Evolutionary conservation across 2,888 invertebrate genomes (phyloP), one percentile per base, ranked within the genome.

Genomic region (Salpingus planirostris): DNA sequence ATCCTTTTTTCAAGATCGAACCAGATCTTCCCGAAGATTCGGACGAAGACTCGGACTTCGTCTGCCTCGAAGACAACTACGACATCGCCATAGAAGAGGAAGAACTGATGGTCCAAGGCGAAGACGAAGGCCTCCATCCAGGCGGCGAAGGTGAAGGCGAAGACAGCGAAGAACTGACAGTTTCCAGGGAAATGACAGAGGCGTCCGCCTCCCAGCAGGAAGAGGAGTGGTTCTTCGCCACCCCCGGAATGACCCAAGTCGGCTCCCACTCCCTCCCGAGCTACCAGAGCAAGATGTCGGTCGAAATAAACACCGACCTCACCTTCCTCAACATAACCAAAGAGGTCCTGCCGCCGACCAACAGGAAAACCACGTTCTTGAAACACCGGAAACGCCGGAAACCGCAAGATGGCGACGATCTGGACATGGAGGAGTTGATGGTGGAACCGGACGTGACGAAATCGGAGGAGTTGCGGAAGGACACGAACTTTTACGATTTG

Each of bases 401-500:
- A n/a, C n/a, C n/a, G n/a, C n/a, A n/a, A n/a, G n/a, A n/a, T n/a
- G n/a, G n/a, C n/a, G n/a, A n/a, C n/a, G n/a, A n/a, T n/a, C n/a
- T n/a, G n/a, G n/a, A n/a, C n/a, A n/a, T n/a, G n/a, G n/a, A n/a
- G n/a, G n/a, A n/a, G n/a, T n/a, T n/a, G n/a, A n/a, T n/a, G n/a
- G n/a, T n/a, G n/a, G 52, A 51, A 29, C 50, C 52, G 1, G 46
- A 45, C 12, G 43, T 57, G 2, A 62, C 61, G 0, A 49, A 55
- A 30, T 60, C 59, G 1, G 44, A 74, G 26, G 79, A 80, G 46
- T 54, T 79, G 4, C 46, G 53, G 0, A 66, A 73, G 25, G 70
- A 69, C 1, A 69, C 63, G 34, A 80, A 80, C 49, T 80, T 77
- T 43, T 62, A 66, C 27, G 54, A 62, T 11, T 54, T 79, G 22